These are phyloP conservation scores for Malurus cyaneus DNA, from an alignment of 2,113 vertebrate species.

Conservation along the genomic window DNA sequence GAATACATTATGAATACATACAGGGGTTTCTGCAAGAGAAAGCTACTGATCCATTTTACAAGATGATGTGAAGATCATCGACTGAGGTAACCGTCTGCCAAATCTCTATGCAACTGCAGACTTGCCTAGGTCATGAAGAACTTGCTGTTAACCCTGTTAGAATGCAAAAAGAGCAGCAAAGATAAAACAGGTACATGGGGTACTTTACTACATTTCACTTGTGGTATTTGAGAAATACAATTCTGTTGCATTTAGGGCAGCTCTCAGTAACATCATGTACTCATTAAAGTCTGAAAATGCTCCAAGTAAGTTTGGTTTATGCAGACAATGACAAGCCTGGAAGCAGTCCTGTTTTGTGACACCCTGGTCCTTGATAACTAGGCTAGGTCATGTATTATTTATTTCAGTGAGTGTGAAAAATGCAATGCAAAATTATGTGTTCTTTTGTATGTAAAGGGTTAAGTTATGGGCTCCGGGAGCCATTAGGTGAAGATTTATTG, in stretches of 20 bases:
- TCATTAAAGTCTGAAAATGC: neutral
- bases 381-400: conserved; percentile 62
- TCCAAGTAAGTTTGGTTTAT: neutral
- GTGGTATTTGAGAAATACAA: conserved; percentile 9
- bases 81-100: neutral
- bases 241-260: neutral
- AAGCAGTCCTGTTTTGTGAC: conserved; percentile 24
- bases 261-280: neutral
- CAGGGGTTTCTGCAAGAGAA: neutral
- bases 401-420: conserved; percentile 56
- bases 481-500: conserved; percentile 84
- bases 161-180: neutral
- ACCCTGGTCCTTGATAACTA: neutral
- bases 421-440: conserved; percentile 54
- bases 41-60: neutral
- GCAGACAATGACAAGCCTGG: conserved; percentile 6
- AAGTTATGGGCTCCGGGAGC: conserved; percentile 77
- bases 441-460: conserved; percentile 78
- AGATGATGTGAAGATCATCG: neutral
- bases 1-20: neutral
- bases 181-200: neutral
- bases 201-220: neutral
- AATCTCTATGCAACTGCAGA: neutral
- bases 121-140: neutral
- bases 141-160: neutral